phyloP scores from a whole-genome alignment of 1,140 invertebrate genomes.

The Daktulosphaira vitifoliae region DNA sequence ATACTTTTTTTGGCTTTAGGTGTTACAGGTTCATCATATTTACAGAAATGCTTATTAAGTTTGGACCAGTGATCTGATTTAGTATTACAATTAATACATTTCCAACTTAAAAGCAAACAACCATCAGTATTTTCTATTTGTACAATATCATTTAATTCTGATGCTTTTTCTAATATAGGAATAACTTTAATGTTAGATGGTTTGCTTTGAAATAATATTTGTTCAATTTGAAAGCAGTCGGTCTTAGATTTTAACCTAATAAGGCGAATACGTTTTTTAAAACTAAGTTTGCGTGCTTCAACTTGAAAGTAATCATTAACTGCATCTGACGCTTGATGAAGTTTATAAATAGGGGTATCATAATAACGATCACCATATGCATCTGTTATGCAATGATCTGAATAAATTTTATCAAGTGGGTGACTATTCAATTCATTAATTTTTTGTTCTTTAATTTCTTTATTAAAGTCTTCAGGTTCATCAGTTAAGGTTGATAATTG shows the following conservation, averaged over 20 bases:
- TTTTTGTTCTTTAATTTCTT: not conserved
- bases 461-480: not conserved
- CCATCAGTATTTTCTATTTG: not conserved
- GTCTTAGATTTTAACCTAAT: not conserved
- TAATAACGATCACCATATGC: slow-evolving; percentile 19
- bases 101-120: slow-evolving; percentile 16
- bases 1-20: slow-evolving; percentile 1
- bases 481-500: not conserved
- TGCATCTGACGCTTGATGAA: not conserved
- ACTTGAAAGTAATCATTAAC: slow-evolving; percentile 32
- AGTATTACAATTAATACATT: slow-evolving; percentile 10
- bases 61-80: slow-evolving; percentile 27
- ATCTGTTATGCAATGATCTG: slow-evolving; percentile 24
- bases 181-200: slow-evolving; percentile 7
- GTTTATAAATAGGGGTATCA: slow-evolving; percentile 22
- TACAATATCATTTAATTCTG: not conserved
- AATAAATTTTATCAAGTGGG: not conserved
- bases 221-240: slow-evolving; percentile 12
- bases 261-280: slow-evolving; percentile 14
- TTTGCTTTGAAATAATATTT: slow-evolving; percentile 32
- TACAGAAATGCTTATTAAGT: slow-evolving; percentile 17
- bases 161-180: slow-evolving; percentile 17
- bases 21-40: not conserved
- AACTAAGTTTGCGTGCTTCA: slow-evolving; percentile 21
- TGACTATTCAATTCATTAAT: not conserved